These are phyloP conservation scores for Agrochola macilenta DNA, from an alignment of 2,888 invertebrate genomes.

Conservation along the genomic window DNA sequence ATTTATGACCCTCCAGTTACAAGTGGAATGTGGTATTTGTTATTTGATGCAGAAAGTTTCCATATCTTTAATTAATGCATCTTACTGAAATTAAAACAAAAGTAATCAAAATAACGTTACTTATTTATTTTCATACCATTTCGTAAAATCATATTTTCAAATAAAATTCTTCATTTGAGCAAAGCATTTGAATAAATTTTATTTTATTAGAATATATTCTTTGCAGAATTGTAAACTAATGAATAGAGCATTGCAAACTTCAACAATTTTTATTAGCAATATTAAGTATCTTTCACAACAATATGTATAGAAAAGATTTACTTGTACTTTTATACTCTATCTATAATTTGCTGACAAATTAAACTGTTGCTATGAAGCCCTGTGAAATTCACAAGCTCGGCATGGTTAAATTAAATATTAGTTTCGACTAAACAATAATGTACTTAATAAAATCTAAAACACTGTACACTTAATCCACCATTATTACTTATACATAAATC, in stretches of 20 bases:
- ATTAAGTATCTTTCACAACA: slow-evolving; percentile 23
- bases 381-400: slow-evolving; percentile 47
- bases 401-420: slow-evolving; percentile 53
- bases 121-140: slow-evolving; percentile 23
- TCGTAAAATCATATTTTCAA: slow-evolving; percentile 2
- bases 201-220: slow-evolving; percentile 19
- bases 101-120: slow-evolving; percentile 21
- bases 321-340: slow-evolving; percentile 55
- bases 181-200: slow-evolving; percentile 35
- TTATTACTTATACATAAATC: slow-evolving; percentile 60
- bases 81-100: slow-evolving; percentile 26
- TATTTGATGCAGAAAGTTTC: slow-evolving; percentile 65
- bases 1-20: slow-evolving; percentile 64
- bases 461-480: slow-evolving; percentile 69
- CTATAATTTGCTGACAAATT: slow-evolving; percentile 35
- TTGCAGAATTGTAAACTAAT: slow-evolving; percentile 11
- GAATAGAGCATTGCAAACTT: slow-evolving; percentile 40
- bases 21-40: slow-evolving; percentile 80
- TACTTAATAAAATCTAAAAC: slow-evolving; percentile 67
- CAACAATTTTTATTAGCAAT: slow-evolving; percentile 25
- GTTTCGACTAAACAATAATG: slow-evolving; percentile 64
- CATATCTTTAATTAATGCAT: slow-evolving; percentile 57
- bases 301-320: slow-evolving; percentile 21
- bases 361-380: slow-evolving; percentile 26
- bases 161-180: slow-evolving; percentile 44